Evolutionary conservation across 1,140 invertebrate genomes (phyloP), one percentile per base, ranked within the genome.

Genomic region (Apolygus lucorum): DNA sequence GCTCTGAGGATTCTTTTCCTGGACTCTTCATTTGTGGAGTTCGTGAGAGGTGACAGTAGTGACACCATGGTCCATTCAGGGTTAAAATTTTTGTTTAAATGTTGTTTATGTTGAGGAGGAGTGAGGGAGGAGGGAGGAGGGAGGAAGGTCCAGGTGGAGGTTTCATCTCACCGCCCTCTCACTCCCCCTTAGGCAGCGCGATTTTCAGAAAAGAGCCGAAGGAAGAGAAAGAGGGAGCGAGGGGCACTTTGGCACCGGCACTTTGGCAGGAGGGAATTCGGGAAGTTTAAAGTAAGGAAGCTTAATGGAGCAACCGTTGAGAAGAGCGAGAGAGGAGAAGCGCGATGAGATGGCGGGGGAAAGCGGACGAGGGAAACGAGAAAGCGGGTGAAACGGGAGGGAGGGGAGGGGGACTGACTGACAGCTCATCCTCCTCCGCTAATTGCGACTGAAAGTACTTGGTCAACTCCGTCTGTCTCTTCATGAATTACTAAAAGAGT

Each of bases 401-500:
- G 11, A 21, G 54, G 22, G 54, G 54, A 22, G 54, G 4, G 54
- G 54, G 22, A 59, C 54, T 59, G 54, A 59, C 54, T 59, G 54
- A 59, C 54, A 59, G 54, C 54, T 59, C 54, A 59, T 59, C 54
- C 54, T 59, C 54, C 54, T 59, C 54, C 54, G 54, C 54, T 59
- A 59, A 59, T 59, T 59, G 54, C 54, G 54, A 59, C 54, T 59
- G 54, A 59, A 59, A 59, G 54, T 59, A 59, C 54, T 59, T 59
- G 54, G 54, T 59, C 54, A 59, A 59, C 54, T 59, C n/a, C 54
- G 54, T 59, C 54, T 59, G 54, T 59, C 54, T 59, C 54, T 59
- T 59, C 54, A 59, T 59, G 54, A 59, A 59, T 59, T 59, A 59
- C 54, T 59, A 59, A 59, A 8, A 11, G 54, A 22, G 54, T 59